Percentiles rank a stretch among this genome's conserved stretches.
These are phyloP conservation scores for Phocides pigmalion DNA, from an alignment of 1,140 invertebrate genomes.

Conservation along the genomic window DNA sequence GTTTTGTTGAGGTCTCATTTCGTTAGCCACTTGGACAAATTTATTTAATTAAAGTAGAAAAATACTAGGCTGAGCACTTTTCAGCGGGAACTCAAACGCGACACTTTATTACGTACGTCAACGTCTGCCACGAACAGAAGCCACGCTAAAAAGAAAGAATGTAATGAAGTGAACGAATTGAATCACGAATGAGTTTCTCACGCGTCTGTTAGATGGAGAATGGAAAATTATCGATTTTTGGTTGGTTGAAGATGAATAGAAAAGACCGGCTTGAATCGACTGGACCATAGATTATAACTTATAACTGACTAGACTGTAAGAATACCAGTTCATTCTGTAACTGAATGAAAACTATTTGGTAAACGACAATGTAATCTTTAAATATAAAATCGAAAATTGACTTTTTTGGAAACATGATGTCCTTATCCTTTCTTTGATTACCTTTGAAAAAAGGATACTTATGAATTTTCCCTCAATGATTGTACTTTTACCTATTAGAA, in stretches of 20 bases:
- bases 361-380: no score
- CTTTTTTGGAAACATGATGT: no score
- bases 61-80: conserved; percentile 23
- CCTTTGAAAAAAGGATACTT: no score
- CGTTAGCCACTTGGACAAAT: conserved; percentile 19
- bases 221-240: neutral
- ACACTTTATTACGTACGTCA: conserved; percentile 1
- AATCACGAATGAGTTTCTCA: neutral
- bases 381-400: no score
- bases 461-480: no score
- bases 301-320: no score
- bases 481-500: no score
- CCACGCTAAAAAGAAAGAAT: conserved; percentile 75
- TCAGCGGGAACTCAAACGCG: conserved; percentile 34
- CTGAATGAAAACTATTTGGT: no score
- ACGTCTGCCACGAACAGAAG: conserved; percentile 54
- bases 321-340: no score
- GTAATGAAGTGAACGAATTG: neutral
- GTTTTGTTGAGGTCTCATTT: conserved; percentile 75
- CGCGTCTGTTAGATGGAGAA: neutral
- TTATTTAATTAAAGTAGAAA: conserved; percentile 18
- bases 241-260: no score
- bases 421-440: no score
- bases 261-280: conserved; percentile 15
- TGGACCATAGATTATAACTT: no score